Evolutionary conservation across 2,888 invertebrate species (phyloP), one percentile per base, ranked within the genome.

Genomic region (Biston stratarius): DNA sequence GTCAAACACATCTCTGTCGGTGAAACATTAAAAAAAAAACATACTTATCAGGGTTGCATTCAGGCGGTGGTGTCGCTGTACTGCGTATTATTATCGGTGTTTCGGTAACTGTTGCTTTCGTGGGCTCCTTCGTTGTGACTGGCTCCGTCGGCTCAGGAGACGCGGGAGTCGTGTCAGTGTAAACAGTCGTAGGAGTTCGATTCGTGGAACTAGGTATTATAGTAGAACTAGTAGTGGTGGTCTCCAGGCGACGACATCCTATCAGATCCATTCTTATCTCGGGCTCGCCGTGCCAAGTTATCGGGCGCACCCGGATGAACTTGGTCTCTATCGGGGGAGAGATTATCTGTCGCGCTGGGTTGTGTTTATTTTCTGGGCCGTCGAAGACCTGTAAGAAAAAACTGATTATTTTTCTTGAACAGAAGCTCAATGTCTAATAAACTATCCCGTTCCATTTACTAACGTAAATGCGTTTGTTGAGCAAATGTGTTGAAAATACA

Each of bases 11-110:
- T n/a, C n/a, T n/a, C n/a, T 42, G 42, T 11, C 2, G 42, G 3
- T 42, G 11, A 42, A 5, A 44, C 6, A 12, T 8, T 5, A 49
- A 6, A 34, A 12, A 6, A 1, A 3, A 6, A 36, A 49, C 78
- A 72, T 67, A 83, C 83, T 77, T 68, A 34, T 79, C 76, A 24
- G 76, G 76, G 0, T 61, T 56, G 45, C 76, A 77, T 24, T 73
- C 74, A 0, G 76, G 74, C 1, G 77, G 77, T 6, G 77, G 77
- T 0, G 74, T 70, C 0, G 67, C 67, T 0, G 76, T 78, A 24
- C 69, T 73, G 66, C 49, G 67, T 12, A 71, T 70, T 11, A 77
- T 69, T 1, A 77, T 64, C 10, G 72, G 65, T 0, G 60, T 12
- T 0, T 57, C 36, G 1, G 64, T 58, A 33, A 40, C 59, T 0